Base-by-base conservation (phyloP, 2,797 vertebrate species). In the Schizopygopsis pylzovi region DNA sequence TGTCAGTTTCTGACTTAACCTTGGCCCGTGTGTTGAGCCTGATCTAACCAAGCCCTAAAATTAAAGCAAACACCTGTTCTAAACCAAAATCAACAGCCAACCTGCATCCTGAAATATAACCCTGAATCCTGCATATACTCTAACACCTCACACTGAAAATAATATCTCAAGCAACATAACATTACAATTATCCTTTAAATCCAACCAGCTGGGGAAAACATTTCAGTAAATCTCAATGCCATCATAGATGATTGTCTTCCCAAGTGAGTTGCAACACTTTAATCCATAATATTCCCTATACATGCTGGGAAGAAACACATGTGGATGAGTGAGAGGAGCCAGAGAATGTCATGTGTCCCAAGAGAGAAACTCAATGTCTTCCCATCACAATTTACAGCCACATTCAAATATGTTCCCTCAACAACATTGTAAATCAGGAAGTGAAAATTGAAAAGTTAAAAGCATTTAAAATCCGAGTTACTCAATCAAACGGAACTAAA, bases 331-430 rank as follows among this genome's bases (percentile, higher is more conserved):
- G 28, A 89, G 56, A 56, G 71, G 2, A 71, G 72, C 59, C 56
- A 73, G 28, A 28, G 25, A 59, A 81, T 80, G 52, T 67, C 78
- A 16, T 70, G 18, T 84, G 28, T 43, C 12, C 39, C 54, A 75
- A 59, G 41, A 59, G 75, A 52, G 75, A 70, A 85, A 81, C 77
- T 54, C 18, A 2, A 52, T 39, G 56, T 77, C 54, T 71, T 84
- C 71, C 25, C 82, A 4, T 84, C 59, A 54, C 20, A 78, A 70
- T 83, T 83, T 83, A 37, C 12, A 63, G 41, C 28, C 81, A 63
- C 71, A 82, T 85, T 73, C 37, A 63, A 80, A 81, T 49, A 82
- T 13, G 13, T 72, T 52, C 52, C 47, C 16, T 68, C 22, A 84
- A 71, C 43, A 78, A 76, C 68, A 56, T 2, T 63, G 1, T 37